These are phyloP conservation scores for Tethea ocularis DNA, from an alignment of 2,888 invertebrate species.

Conservation along the genomic window DNA sequence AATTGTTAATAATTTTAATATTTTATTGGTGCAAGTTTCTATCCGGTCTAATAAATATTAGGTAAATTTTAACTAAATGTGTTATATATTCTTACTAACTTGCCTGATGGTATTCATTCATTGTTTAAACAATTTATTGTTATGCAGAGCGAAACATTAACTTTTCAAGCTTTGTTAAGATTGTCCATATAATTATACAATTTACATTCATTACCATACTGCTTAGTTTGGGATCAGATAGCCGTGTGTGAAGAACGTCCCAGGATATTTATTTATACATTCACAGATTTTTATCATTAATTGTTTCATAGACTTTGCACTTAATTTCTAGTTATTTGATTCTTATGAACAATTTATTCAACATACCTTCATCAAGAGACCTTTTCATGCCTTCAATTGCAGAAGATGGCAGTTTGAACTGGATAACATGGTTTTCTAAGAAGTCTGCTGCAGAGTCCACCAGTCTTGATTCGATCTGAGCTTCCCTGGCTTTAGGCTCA, in stretches of 20 bases:
- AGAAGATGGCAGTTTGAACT: constrained; percentile 90
- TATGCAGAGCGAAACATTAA: neutral
- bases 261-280: too few species aligned
- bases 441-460: constrained; percentile 90
- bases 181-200: neutral
- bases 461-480: constrained; percentile 88
- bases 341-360: constrained; percentile 5
- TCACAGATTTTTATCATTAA: neutral
- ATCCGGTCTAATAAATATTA: neutral
- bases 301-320: neutral
- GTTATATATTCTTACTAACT: neutral
- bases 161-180: constrained; percentile 6
- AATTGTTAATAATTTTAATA: neutral
- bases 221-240: too few species aligned
- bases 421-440: constrained; percentile 91
- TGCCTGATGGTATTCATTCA: neutral
- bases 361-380: constrained; percentile 91
- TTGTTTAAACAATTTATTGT: neutral
- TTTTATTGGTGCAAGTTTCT: neutral
- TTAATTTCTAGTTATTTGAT: neutral
- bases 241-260: too few species aligned
- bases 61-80: too few species aligned
- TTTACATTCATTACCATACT: neutral
- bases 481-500: constrained; percentile 89
- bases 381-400: constrained; percentile 90